Percentiles rank a stretch among this genome's conserved stretches.
These are phyloP conservation scores for Phortica variegata DNA, from an alignment of 1,140 invertebrate species.

Conservation along the genomic window DNA sequence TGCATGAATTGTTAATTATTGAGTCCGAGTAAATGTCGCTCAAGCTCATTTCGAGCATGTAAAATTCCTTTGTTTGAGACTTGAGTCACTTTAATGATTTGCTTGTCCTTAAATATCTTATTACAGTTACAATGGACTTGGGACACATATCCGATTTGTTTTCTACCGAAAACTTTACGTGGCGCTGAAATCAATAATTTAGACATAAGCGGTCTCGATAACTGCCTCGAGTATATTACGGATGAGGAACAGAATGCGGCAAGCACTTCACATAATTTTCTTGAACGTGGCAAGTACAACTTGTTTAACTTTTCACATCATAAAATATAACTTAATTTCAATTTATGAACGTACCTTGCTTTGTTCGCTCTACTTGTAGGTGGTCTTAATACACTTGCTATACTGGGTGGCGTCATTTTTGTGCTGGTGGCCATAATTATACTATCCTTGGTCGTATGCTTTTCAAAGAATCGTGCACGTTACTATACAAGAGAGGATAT, in stretches of 20 bases:
- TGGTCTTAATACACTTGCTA: conserved; percentile 54
- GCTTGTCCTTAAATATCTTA: conserved; percentile 1
- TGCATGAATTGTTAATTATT: too few relatives aligned
- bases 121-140: conserved; percentile 48
- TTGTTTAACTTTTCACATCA: neutral
- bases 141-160: conserved; percentile 56
- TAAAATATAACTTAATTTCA: conserved; percentile 1
- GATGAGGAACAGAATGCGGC: conserved; percentile 56
- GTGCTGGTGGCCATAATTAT: conserved; percentile 52
- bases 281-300: conserved; percentile 43
- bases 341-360: neutral
- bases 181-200: conserved; percentile 54
- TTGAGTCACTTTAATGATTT: neutral
- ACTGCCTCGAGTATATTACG: conserved; percentile 51
- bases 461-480: conserved; percentile 66
- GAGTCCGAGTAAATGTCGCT: too few relatives aligned
- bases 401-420: conserved; percentile 55
- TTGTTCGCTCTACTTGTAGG: conserved; percentile 23
- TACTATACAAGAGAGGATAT: conserved; percentile 70
- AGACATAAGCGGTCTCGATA: conserved; percentile 43
- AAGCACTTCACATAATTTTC: conserved; percentile 57
- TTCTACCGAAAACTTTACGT: conserved; percentile 49
- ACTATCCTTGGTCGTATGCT: conserved; percentile 59
- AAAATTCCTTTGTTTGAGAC: neutral
- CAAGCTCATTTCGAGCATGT: too few relatives aligned